phyloP scores from a whole-genome alignment of 1,140 invertebrate genomes.

The Dendroctonus ponderosae region DNA sequence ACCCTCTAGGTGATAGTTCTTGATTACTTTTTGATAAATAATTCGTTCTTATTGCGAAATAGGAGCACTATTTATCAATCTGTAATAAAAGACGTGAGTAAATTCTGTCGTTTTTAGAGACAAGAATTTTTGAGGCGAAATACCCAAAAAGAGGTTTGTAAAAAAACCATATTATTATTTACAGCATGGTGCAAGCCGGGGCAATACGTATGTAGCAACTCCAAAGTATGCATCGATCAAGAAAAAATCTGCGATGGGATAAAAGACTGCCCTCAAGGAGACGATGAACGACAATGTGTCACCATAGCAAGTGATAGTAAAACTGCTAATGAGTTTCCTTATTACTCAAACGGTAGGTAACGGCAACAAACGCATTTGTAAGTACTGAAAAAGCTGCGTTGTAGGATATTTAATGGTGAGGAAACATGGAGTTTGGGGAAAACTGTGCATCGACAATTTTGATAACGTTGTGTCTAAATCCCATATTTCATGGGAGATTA shows the following conservation, averaged over 20 bases:
- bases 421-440: conserved; percentile 76
- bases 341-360: conserved; percentile 58
- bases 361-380: conserved; percentile 4
- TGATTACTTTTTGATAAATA: no score
- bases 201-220: conserved; percentile 74
- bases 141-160: no score
- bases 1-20: no score
- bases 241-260: conserved; percentile 70
- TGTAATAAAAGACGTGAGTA: no score
- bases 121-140: no score
- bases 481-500: conserved; percentile 60
- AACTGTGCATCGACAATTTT: conserved; percentile 71
- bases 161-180: no score
- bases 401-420: conserved; percentile 69
- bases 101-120: no score
- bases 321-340: conserved; percentile 57
- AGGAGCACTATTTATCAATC: no score
- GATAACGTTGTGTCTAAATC: conserved; percentile 57
- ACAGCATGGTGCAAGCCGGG: conserved; percentile 72
- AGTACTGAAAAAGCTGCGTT: not conserved
- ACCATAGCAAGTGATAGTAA: conserved; percentile 54
- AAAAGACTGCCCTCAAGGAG: conserved; percentile 74
- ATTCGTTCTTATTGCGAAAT: no score
- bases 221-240: conserved; percentile 65
- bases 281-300: conserved; percentile 78